Conservation (phyloP, 2,888 invertebrate genomes). For the Atrina japonica region DNA sequence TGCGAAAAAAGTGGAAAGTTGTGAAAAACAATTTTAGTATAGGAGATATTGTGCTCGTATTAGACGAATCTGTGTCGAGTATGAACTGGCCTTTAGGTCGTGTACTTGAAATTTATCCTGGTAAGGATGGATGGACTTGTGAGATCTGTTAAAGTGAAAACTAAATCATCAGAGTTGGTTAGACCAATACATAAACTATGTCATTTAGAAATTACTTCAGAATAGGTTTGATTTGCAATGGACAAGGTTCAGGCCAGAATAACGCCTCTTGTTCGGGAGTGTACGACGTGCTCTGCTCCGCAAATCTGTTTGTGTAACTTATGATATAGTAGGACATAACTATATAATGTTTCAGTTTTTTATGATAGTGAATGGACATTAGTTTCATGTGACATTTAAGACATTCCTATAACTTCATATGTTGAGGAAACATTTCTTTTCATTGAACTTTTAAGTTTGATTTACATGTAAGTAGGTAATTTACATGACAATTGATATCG, state of each 20-base stretch:
- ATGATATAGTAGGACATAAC: too few relatives aligned
- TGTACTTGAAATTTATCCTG: slow-evolving; percentile 1
- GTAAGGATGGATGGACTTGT: slow-evolving; percentile 13
- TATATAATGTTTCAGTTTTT: too few relatives aligned
- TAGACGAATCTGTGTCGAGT: neutral
- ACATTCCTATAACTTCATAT: too few relatives aligned
- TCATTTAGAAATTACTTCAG: neutral
- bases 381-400: too few relatives aligned
- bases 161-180: neutral
- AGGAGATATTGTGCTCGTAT: neutral
- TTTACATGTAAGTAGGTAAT: too few relatives aligned
- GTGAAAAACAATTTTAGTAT: too few relatives aligned
- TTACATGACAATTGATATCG: too few relatives aligned
- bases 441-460: too few relatives aligned
- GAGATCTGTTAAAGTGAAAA: slow-evolving; percentile 6
- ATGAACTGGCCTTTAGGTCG: slow-evolving; percentile 6
- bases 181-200: neutral
- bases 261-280: neutral
- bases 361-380: too few relatives aligned
- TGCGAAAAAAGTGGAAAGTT: neutral
- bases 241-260: too few relatives aligned
- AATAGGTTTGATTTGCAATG: neutral
- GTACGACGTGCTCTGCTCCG: slow-evolving; percentile 14
- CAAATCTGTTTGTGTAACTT: too few relatives aligned
- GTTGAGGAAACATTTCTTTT: too few relatives aligned